phyloP scores from a whole-genome alignment of 2,113 vertebrate species.

The Turnix velox region DNA sequence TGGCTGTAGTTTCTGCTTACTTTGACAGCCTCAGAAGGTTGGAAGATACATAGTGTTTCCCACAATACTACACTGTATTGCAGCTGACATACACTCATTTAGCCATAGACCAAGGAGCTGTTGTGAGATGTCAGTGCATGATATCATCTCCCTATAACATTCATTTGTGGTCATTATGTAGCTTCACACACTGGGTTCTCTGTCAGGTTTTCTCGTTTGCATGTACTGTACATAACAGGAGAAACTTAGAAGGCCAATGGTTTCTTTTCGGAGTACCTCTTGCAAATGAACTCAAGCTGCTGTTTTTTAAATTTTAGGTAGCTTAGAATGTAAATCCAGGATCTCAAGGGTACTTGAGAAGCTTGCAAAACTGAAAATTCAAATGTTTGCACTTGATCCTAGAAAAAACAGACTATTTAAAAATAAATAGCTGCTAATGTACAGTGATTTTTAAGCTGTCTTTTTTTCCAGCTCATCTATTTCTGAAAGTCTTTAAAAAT shows the following conservation, averaged over 20 bases:
- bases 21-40: neutral
- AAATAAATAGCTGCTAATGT: neutral
- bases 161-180: neutral
- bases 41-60: neutral
- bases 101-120: neutral
- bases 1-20: too few species aligned
- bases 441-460: accelerated
- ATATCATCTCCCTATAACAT: neutral
- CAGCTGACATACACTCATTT: neutral
- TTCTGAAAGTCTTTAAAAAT: neutral
- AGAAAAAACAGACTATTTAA: neutral
- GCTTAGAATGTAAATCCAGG: neutral
- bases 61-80: neutral
- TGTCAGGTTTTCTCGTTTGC: neutral
- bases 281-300: neutral
- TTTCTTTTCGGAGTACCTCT: neutral
- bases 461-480: neutral
- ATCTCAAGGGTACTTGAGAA: neutral
- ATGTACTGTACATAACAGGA: neutral
- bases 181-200: neutral
- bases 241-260: neutral
- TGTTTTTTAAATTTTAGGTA: neutral
- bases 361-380: neutral
- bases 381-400: neutral
- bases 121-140: neutral